Base-by-base conservation (phyloP, 2,888 invertebrate species). In the Diplazon laetatorius region DNA sequence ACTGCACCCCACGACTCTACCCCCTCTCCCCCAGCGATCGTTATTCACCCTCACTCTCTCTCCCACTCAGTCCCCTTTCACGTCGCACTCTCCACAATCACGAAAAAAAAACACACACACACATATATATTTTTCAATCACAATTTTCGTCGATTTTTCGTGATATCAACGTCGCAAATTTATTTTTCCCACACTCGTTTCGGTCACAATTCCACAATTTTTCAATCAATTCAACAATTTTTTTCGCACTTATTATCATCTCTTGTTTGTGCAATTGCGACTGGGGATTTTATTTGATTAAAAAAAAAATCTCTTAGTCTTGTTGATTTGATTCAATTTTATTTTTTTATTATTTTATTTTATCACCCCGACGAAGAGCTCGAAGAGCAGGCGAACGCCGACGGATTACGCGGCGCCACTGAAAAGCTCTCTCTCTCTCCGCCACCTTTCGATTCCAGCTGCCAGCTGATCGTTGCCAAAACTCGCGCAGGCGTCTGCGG, bases 391-490 rank as follows among this genome's bases (percentile, higher is more conserved):
- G 74, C 77, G 72, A 60, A 79, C 78, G 83, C 81, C 82, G 83
- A 80, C 81, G 82, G 50, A 70, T 80, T 80, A 79, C 82, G 82
- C 83, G 83, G 83, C 80, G 83, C 83, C 82, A 83, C 84, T 83
- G 82, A 83, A 81, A 74, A 81, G 69, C 81, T 84, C 78, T 79
- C 73, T 75, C 70, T 69, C 80, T 55, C 48, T 6, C 25, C 50
- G 22, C 55, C 52, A 1, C 16, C 14, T 0, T 18, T 76, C 68
- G 12, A 35, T 71, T 82, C 82, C 85, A 86, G 78, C 70, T 74
- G 85, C 87, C 89, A 89, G 89, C 89, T 89, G 89, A 89, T 89
- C 89, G 89, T 89, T 88, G 87, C 84, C 83, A 83, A 83, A 85
- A 83, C 85, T 80, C 87, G 89, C 89, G 89, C 89, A 89, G 81